Percentiles rank a stretch among this genome's conserved stretches.
These are phyloP conservation scores for Plemyria rubiginata DNA, from an alignment of 2,888 invertebrate species.

Conservation along the genomic window DNA sequence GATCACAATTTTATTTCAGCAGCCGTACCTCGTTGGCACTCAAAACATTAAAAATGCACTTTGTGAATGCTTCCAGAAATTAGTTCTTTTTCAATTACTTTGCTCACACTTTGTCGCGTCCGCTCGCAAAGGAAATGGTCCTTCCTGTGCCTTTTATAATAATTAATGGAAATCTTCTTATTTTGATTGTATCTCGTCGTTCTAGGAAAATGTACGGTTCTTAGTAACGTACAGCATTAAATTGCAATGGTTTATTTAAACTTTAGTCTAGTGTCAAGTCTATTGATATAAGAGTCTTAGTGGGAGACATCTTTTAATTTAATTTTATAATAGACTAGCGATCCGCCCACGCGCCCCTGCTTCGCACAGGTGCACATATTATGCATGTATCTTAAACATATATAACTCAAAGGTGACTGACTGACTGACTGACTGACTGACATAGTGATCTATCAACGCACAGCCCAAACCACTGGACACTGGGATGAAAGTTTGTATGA, in stretches of 20 bases:
- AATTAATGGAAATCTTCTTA: slow-evolving; percentile 37
- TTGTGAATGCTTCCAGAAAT: slow-evolving; percentile 36
- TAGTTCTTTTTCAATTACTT: slow-evolving; percentile 47
- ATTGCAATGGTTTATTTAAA: slow-evolving; percentile 10
- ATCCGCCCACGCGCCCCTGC: no score
- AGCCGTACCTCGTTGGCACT: slow-evolving; percentile 40
- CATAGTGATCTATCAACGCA: no score
- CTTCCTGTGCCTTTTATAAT: slow-evolving; percentile 31
- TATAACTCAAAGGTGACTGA: no score
- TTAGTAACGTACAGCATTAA: slow-evolving; percentile 15
- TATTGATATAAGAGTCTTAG: background rate
- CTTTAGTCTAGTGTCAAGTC: background rate
- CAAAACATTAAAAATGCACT: slow-evolving; percentile 47
- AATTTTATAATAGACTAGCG: background rate
- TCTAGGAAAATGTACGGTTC: slow-evolving; percentile 21
- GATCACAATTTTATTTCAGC: slow-evolving; percentile 26
- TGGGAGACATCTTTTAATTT: background rate
- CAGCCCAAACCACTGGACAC: no score
- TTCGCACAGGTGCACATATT: no score
- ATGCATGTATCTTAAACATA: no score
- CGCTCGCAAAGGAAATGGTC: slow-evolving; percentile 28
- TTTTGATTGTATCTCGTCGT: slow-evolving; percentile 31
- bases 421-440: no score
- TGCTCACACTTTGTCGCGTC: slow-evolving; percentile 42
- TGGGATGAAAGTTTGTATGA: no score